phyloP scores from a whole-genome alignment of 2,888 invertebrate species.

The Pterostichus niger region DNA sequence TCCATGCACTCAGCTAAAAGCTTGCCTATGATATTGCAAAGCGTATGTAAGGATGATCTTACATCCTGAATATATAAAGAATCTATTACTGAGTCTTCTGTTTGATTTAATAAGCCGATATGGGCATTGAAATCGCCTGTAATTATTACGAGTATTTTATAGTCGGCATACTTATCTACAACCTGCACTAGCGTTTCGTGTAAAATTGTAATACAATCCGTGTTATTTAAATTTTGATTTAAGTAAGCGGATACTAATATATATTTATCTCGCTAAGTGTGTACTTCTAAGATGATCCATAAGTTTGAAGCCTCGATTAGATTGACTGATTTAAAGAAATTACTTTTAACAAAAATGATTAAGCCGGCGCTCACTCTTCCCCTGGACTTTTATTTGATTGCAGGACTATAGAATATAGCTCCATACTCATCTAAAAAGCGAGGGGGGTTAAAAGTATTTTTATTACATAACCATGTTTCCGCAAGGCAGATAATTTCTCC shows the following conservation, averaged over 20 bases:
- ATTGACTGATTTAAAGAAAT: background rate
- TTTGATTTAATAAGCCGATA: background rate
- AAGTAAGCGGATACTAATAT: background rate
- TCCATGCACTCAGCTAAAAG: background rate
- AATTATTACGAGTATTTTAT: background rate
- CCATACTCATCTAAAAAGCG: constrained; percentile 1
- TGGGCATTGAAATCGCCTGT: constrained; percentile 1
- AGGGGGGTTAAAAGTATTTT: background rate
- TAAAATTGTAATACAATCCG: background rate
- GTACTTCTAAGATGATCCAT: background rate
- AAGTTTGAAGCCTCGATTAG: background rate
- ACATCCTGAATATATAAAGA: background rate
- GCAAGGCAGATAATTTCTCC: too few species aligned
- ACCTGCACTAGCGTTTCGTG: background rate
- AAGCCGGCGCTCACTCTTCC: constrained; percentile 1
- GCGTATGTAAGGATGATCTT: background rate
- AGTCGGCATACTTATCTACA: background rate
- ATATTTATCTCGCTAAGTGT: background rate
- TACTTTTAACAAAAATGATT: background rate
- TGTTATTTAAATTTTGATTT: background rate
- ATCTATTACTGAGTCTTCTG: background rate
- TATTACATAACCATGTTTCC: too few species aligned
- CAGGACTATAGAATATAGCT: background rate
- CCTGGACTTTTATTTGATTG: background rate
- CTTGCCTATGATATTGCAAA: background rate